Percentiles rank a stretch among this genome's conserved stretches.
phyloP scores from a whole-genome alignment of 2,888 invertebrate genomes.

The Gymnoscelis rufifasciata region DNA sequence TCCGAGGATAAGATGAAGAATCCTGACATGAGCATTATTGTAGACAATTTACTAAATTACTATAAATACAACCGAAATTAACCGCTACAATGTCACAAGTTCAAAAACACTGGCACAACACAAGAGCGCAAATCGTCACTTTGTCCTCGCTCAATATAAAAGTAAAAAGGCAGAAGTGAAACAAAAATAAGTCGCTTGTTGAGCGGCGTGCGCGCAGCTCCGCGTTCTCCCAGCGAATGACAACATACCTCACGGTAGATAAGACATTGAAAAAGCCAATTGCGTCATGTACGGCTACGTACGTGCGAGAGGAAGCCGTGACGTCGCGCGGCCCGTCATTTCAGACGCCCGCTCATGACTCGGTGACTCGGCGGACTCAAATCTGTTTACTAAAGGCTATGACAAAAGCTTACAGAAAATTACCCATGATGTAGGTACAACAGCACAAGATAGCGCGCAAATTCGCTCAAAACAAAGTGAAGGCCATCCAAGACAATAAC shows the following conservation, averaged over 20 bases:
- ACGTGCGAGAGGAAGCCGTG: conserved; percentile 72
- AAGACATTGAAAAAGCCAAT: conserved; percentile 79
- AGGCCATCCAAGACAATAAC: conserved; percentile 13
- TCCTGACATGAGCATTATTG: conserved; percentile 70
- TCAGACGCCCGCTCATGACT: conserved; percentile 50
- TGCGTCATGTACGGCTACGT: conserved; percentile 77
- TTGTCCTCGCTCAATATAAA: conserved; percentile 68
- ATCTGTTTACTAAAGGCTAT: conserved; percentile 45
- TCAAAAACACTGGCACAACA: conserved; percentile 68
- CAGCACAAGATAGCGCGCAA: conserved; percentile 11
- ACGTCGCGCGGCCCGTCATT: conserved; percentile 70
- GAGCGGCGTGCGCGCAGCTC: conserved; percentile 68
- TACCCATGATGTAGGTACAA: conserved; percentile 3
- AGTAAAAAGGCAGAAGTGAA: conserved; percentile 66
- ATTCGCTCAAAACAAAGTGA: conserved; percentile 23
- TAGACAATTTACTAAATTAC: conserved; percentile 39
- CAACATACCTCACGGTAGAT: conserved; percentile 74
- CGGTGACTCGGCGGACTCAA: conserved; percentile 50
- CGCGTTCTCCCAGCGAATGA: conserved; percentile 70
- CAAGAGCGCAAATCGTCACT: conserved; percentile 68
- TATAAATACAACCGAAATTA: conserved; percentile 43
- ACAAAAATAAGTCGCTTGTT: conserved; percentile 57
- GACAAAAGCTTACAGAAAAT: conserved; percentile 38
- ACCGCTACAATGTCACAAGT: conserved; percentile 61
- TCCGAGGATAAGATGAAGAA: conserved; percentile 70